These are phyloP conservation scores for Sipha flava DNA, from an alignment of 1,140 invertebrate species.

Conservation along the genomic window DNA sequence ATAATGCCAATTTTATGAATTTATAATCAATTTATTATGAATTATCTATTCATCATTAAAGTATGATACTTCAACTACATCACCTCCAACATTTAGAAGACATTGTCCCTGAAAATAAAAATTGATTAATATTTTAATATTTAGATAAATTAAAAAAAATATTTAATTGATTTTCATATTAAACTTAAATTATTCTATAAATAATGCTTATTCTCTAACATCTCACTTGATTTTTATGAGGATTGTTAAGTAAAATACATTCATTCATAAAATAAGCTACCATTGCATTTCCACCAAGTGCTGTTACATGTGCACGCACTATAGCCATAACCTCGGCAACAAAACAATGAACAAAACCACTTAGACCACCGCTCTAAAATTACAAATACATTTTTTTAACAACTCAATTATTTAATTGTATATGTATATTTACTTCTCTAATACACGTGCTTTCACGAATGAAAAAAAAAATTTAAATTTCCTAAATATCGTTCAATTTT, in stretches of 20 bases:
- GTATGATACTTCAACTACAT: conserved; percentile 6
- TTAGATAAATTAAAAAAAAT: no score
- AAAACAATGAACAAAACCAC: conserved; percentile 88
- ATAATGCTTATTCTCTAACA: no score
- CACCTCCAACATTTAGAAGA: conserved; percentile 88
- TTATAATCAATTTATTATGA: no score
- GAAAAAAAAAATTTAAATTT: conserved; percentile 90
- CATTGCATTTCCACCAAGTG: conserved; percentile 91
- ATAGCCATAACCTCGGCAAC: conserved; percentile 85
- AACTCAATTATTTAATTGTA: no score
- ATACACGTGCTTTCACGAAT: conserved; percentile 89
- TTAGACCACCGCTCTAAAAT: conserved; percentile 81
- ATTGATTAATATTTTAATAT: no score
- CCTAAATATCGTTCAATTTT: conserved; percentile 78
- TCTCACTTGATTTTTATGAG: conserved; percentile 96
- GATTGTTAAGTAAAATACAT: conserved; percentile 78
- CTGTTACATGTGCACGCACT: conserved; percentile 81
- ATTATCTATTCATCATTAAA: neutral
- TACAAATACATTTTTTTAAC: no score
- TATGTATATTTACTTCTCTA: no score
- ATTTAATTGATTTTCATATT: no score
- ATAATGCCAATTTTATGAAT: no score
- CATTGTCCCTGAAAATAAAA: no score
- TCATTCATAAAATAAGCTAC: conserved; percentile 89
- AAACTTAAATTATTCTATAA: no score